Conservation (phyloP, 2,113 vertebrate species). For the Grammomys surdaster region DNA sequence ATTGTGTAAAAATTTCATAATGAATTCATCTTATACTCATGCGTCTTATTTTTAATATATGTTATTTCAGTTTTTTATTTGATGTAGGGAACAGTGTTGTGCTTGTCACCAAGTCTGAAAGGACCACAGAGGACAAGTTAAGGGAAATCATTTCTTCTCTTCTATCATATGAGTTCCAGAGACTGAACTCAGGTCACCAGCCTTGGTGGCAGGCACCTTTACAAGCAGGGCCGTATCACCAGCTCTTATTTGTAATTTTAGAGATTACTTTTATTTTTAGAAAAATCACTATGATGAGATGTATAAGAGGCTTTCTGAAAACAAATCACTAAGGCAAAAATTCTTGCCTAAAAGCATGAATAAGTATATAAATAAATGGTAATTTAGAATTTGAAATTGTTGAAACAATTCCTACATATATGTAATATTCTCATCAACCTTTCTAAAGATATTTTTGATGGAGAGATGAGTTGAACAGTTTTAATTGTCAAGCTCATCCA, state of each 20-base stretch:
- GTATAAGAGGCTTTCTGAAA: conserved; percentile 40
- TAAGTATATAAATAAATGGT: not conserved
- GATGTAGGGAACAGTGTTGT: not conserved
- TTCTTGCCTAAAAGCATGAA: conserved; percentile 50
- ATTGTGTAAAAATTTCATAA: conserved; percentile 5
- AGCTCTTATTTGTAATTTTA: not conserved
- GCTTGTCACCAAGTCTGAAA: not conserved
- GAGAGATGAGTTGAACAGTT: conserved; percentile 26
- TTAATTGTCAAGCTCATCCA: conserved; percentile 7
- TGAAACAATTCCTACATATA: conserved; percentile 35
- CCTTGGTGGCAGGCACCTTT: not conserved
- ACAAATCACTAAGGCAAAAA: conserved; percentile 20
- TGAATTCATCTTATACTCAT: not conserved
- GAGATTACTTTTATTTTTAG: conserved; percentile 15
- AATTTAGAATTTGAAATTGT: conserved; percentile 43
- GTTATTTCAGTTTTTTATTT: not conserved
- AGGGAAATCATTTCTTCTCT: not conserved
- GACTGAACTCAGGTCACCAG: too few relatives aligned
- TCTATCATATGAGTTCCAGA: not conserved
- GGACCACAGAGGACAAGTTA: not conserved
- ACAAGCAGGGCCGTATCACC: too few relatives aligned
- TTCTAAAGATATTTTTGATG: conserved; percentile 50
- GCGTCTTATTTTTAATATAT: not conserved
- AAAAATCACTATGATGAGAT: conserved; percentile 35
- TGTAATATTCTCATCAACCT: conserved; percentile 61